Base-by-base conservation (phyloP, 2,797 vertebrate genomes). In the Pipistrellus kuhlii region DNA sequence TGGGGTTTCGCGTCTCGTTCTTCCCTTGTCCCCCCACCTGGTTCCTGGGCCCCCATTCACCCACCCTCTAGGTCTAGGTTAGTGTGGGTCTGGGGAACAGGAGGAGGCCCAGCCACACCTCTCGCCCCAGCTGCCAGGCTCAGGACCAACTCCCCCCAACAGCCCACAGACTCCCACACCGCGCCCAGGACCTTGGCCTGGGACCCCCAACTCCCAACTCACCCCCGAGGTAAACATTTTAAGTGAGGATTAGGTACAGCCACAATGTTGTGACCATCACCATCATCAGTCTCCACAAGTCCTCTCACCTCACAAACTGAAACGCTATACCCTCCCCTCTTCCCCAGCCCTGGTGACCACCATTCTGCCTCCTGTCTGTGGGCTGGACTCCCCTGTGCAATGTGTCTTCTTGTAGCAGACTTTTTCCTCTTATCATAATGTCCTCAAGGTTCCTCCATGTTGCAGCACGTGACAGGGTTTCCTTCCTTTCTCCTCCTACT, bases 111-210 rank as follows among this genome's bases (percentile, higher is more conserved):
- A 9, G 2, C 73, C 80, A 20, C 69, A 21, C 71, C 64, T 32
- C 6, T 20, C 48, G 21, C 10, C 21, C 21, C 55, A 2, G 6
- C 35, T 14, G 20, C n/a, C 3, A 17, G 38, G 20, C 32, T 17
- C 66, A 0, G 12, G 20, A n/a, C 1, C 41, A 0, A 20, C 51
- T 4, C 55, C 1, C 32, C 1, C 30, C 0, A 0, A 12, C 17
- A 1, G 0, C 21, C 53, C 51, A 2, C 11, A 11, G 3, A 8
- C 3, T 6, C 25, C 30, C 9, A 18, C 75, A 0, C 10, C 6
- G 15, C 14, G 6, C 66, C 71, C 25, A 0, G 7, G 44, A 8
- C 17, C n/a, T 0, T 0, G 20, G 4, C 1, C 5, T 3, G 35
- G 5, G 53, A 71, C 51, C 41, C 14, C 68, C 76, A 14, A 14